Evolutionary conservation across 2,888 invertebrate species (phyloP), one percentile per base, ranked within the genome.

Genomic region (Atrina japonica): DNA sequence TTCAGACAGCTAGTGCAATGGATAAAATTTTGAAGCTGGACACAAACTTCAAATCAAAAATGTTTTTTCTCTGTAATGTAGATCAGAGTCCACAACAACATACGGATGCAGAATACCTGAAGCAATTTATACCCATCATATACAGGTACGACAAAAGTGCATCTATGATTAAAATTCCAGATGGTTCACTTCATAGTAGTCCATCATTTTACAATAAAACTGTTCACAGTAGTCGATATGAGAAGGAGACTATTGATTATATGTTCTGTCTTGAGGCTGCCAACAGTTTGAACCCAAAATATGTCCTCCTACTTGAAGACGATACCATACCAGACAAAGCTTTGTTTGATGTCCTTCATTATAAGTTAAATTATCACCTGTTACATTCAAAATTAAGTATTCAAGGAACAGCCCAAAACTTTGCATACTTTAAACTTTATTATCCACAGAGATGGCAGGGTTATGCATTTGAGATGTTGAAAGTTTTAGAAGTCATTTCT

Each of bases 381-480:
- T 14, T 52, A 9, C 52, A 52, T 52, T 49, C 30, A 11, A 50
- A 27, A 14, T 49, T 30, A 23, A 40, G 35, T 40, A 41, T 18
- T 14, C 35, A 40, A 14, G 21, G 11, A 3, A 21, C 47, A 11
- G 35, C 27, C 3, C 25, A 35, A 25, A 35, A 70, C 14, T 86
- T 85, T 80, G 73, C 75, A 0, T 86, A 76, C 43, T 64, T 89
- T 1, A 89, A 89, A 69, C 69, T 90, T 1, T 89, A 83, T 74
- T 89, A 88, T 61, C 90, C 90, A 1, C 80, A 84, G n/a, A 73
- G 83, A 25, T 85, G 89, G 83, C 79, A 86, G 35, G 86, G 88
- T 1, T 89, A 77, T 70, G 83, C 78, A 18, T 71, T 74, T 53
- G 87, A 87, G 47, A 2, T 68, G 0, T 75, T 69, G 16, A 66